phyloP scores from a whole-genome alignment of 2,888 invertebrate species.

The Nomada flava region DNA sequence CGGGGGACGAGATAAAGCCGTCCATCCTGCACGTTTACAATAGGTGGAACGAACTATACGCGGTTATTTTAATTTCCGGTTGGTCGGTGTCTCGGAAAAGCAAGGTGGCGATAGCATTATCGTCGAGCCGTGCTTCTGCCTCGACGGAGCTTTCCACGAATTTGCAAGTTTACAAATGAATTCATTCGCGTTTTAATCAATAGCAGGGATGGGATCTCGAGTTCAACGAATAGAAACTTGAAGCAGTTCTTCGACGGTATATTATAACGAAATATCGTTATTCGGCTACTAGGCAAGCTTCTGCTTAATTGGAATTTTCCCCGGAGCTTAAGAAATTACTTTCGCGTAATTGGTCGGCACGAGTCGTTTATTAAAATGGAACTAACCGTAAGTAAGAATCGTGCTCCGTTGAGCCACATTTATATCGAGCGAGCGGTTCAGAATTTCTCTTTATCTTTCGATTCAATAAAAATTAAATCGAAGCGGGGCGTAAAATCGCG shows the following conservation, averaged over 20 bases:
- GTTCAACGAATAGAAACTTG: conserved; percentile 57
- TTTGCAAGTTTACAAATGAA: conserved; percentile 43
- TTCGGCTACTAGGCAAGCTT: conserved; percentile 48
- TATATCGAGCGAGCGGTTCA: background rate
- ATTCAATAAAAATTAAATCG: conserved; percentile 10
- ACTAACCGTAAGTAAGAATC: conserved; percentile 11
- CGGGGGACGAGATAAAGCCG: background rate
- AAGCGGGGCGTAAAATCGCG: conserved; percentile 11
- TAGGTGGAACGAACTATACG: conserved; percentile 1
- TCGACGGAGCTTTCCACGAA: conserved; percentile 26
- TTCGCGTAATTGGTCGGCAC: conserved; percentile 58
- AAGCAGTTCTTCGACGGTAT: conserved; percentile 39
- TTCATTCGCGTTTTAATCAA: conserved; percentile 52
- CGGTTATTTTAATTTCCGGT: conserved; percentile 48
- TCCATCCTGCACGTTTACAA: conserved; percentile 5
- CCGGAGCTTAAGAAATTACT: conserved; percentile 64
- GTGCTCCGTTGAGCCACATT: conserved; percentile 20
- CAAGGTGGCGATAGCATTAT: conserved; percentile 25
- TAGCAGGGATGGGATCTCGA: conserved; percentile 23
- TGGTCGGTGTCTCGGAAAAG: conserved; percentile 37
- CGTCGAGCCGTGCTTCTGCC: conserved; percentile 20
- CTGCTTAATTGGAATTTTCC: conserved; percentile 65
- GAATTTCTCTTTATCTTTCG: conserved; percentile 6
- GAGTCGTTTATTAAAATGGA: conserved; percentile 50
- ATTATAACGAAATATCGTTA: conserved; percentile 64